Base-by-base conservation (phyloP, 2,113 vertebrate genomes). In the Gobiocypris rarus region DNA sequence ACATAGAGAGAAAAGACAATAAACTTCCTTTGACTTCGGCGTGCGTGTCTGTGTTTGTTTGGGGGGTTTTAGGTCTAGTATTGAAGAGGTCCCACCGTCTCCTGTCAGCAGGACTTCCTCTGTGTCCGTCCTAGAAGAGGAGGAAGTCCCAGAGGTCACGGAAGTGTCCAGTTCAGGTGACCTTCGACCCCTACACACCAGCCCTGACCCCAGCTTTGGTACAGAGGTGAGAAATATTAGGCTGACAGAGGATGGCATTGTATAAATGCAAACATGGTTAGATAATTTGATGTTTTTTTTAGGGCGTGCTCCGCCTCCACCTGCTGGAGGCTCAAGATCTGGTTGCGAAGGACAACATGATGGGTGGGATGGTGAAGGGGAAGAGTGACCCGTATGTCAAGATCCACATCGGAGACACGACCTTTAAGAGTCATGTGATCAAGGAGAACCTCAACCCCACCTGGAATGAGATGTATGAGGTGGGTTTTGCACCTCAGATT, bases 361-460 rank as follows among this genome's bases (percentile, higher is more conserved):
- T 98, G 92, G 94, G 93, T 0, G 93, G 94, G 58, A 83, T 97
- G 93, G 93, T 96, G 87, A 96, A 96, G 90, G 96, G 96, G 84
- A 97, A 97, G 87, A 97, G 97, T 3, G 97, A 98, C 85, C 97
- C 97, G 24, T 98, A 98, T 3, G 95, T 96, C 41, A 96, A 96
- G 82, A 93, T 97, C 48, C 93, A 88, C 38, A 41, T 96, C 5
- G 95, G 94, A 4, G 92, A 88, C 9, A 81, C 84, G 24, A 83
- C 83, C 8, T 96, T 97, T 84, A 96, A 95, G 76, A 98, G 95
- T 86, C 94, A 87, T 0, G 96, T 97, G 4, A 89, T 98, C 84
- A 96, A 96, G 61, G 95, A 97, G 86, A 95, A 97, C 69, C 95
- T 98, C 52, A 54, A 22, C 13, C 52, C 52, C 52, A 54, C 52